phyloP scores from a whole-genome alignment of 1,140 invertebrate species.

The Drosophila willistoni region DNA sequence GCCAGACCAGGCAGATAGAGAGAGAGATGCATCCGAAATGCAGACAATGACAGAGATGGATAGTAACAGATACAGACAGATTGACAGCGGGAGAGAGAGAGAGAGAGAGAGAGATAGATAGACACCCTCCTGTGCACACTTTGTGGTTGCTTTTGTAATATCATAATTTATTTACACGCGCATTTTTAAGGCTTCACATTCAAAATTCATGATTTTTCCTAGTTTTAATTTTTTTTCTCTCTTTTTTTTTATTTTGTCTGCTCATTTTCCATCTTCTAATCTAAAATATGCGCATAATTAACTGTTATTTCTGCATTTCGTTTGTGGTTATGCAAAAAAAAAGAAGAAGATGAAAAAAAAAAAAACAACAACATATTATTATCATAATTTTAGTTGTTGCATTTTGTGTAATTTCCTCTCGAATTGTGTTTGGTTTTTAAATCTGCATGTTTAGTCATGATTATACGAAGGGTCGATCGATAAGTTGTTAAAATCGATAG shows the following conservation, averaged over 20 bases:
- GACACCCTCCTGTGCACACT: slow-evolving; percentile 41
- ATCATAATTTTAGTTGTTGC: not conserved
- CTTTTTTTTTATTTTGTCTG: not conserved
- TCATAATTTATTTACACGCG: slow-evolving; percentile 67
- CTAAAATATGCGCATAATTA: slow-evolving; percentile 74
- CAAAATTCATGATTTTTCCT: slow-evolving; percentile 62
- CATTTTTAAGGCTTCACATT: slow-evolving; percentile 69
- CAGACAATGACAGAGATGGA: slow-evolving; percentile 14
- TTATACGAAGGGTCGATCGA: not conserved
- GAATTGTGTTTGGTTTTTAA: not conserved
- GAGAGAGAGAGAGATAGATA: not conserved
- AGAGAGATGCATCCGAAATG: slow-evolving; percentile 15
- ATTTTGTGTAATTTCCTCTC: not conserved
- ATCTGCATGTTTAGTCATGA: not conserved
- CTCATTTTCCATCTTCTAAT: slow-evolving; percentile 43
- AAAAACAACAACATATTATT: slow-evolving; percentile 4
- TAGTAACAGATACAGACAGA: slow-evolving; percentile 2
- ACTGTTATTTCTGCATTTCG: slow-evolving; percentile 40
- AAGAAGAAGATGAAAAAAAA: no score
- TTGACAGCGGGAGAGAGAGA: not conserved
- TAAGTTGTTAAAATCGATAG: no score
- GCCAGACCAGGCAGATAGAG: slow-evolving; percentile 6
- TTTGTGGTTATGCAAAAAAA: slow-evolving; percentile 46
- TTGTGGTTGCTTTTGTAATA: slow-evolving; percentile 65
- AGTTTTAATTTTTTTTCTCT: not conserved